A percentile compares a stretch with the other conserved stretches of the same genome.
phyloP scores from a whole-genome alignment of 1,140 invertebrate genomes.

The Maconellicoccus hirsutus region DNA sequence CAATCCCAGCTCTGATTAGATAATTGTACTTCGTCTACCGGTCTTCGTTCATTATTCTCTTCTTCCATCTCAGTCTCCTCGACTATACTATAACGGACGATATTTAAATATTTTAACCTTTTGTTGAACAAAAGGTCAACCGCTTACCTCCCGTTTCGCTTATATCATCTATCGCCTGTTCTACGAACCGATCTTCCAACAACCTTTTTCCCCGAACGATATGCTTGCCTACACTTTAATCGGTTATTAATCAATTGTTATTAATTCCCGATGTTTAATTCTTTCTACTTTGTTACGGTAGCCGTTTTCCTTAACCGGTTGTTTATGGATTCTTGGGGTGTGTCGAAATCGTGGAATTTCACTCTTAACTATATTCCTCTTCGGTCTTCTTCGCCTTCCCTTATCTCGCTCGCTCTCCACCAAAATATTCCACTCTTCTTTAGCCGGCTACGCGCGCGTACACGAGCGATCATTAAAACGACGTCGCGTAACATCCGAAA shows the following conservation, averaged over 20 bases:
- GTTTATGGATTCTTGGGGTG: slow-evolving; percentile 2
- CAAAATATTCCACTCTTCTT: too few species aligned
- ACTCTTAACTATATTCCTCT: too few species aligned
- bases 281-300: slow-evolving; percentile 19
- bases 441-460: too few species aligned
- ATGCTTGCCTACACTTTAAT: slow-evolving; percentile 17
- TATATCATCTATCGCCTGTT: not conserved
- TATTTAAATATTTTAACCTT: slow-evolving; percentile 21
- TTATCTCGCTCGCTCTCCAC: too few species aligned
- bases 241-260: slow-evolving; percentile 21
- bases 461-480: not conserved
- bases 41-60: slow-evolving; percentile 12
- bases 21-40: slow-evolving; percentile 21
- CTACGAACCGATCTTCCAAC: not conserved
- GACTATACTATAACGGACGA: not conserved
- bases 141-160: slow-evolving; percentile 11
- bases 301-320: not conserved
- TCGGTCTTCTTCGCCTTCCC: too few species aligned
- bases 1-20: slow-evolving; percentile 22
- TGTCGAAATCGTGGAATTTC: slow-evolving; percentile 1
- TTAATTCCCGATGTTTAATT: slow-evolving; percentile 14
- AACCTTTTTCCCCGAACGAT: not conserved
- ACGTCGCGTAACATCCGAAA: not conserved
- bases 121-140: slow-evolving; percentile 15
- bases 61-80: not conserved